phyloP scores from a whole-genome alignment of 2,113 vertebrate genomes.

The Oncorhynchus clarkii region DNA sequence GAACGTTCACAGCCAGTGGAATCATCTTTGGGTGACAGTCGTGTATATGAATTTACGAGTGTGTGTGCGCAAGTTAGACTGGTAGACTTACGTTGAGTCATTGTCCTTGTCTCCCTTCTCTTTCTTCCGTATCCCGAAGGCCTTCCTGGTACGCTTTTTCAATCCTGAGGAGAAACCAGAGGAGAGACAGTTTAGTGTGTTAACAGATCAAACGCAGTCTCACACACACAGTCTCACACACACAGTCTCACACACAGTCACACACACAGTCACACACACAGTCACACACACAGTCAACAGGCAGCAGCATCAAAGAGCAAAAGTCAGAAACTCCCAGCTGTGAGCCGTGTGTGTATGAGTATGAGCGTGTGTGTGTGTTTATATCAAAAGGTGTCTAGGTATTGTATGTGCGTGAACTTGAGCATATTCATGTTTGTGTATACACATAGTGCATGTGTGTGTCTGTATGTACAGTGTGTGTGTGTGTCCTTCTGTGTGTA shows the following conservation, averaged over 20 bases:
- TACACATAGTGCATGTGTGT: neutral
- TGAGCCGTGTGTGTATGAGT: too few relatives aligned
- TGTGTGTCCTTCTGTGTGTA: constrained; percentile 11
- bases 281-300: neutral
- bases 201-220: neutral
- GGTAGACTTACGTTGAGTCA: constrained; percentile 87
- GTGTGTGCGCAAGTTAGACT: neutral
- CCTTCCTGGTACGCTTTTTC: constrained; percentile 99
- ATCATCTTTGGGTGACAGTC: neutral
- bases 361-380: too few relatives aligned
- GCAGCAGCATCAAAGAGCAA: neutral
- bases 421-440: neutral
- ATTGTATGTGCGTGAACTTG: too few relatives aligned
- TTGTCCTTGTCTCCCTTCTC: constrained; percentile 99
- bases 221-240: neutral
- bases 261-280: neutral
- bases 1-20: neutral
- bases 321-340: neutral
- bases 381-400: too few relatives aligned
- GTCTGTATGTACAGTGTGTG: neutral
- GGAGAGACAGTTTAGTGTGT: constrained; percentile 7
- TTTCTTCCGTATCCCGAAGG: constrained; percentile 99
- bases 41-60: neutral
- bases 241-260: neutral
- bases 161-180: constrained; percentile 78